These are phyloP conservation scores for Siderastrea siderea DNA, from an alignment of 92 coral and sea anemone genomes.

Conservation along the genomic window DNA sequence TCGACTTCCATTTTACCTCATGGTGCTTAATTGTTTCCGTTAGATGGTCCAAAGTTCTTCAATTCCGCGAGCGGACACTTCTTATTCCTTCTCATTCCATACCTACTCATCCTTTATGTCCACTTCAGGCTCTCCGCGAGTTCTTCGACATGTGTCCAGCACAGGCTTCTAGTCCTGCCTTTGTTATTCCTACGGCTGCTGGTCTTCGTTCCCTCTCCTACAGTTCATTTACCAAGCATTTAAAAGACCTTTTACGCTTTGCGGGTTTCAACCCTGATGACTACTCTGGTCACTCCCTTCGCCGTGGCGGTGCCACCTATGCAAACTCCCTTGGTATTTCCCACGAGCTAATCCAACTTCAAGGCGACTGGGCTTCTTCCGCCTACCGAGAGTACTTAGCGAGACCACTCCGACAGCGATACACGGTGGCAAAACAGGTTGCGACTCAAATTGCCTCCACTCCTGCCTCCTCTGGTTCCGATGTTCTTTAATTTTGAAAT, in stretches of 20 bases:
- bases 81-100: too few relatives aligned
- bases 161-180: constrained; percentile 19
- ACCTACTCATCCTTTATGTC: neutral
- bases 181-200: constrained; percentile 9
- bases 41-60: neutral
- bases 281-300: constrained; percentile 51
- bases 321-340: constrained; percentile 49
- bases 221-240: constrained; percentile 25
- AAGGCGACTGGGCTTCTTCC: constrained; percentile 42
- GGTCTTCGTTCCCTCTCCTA: constrained; percentile 25
- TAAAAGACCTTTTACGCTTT: constrained; percentile 8
- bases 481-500: too few relatives aligned
- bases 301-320: constrained; percentile 51
- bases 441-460: too few relatives aligned
- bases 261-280: constrained; percentile 3
- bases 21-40: neutral
- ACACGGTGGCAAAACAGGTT: too few relatives aligned
- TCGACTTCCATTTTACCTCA: neutral
- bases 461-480: too few relatives aligned
- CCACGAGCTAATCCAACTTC: constrained; percentile 45
- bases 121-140: constrained; percentile 39
- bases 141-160: constrained; percentile 15
- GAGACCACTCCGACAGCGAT: too few relatives aligned
- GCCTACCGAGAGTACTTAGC: too few relatives aligned
- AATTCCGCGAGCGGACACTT: constrained; percentile 31